Base-by-base conservation (phyloP, 1,140 invertebrate genomes). In the Frieseomelitta varia region DNA sequence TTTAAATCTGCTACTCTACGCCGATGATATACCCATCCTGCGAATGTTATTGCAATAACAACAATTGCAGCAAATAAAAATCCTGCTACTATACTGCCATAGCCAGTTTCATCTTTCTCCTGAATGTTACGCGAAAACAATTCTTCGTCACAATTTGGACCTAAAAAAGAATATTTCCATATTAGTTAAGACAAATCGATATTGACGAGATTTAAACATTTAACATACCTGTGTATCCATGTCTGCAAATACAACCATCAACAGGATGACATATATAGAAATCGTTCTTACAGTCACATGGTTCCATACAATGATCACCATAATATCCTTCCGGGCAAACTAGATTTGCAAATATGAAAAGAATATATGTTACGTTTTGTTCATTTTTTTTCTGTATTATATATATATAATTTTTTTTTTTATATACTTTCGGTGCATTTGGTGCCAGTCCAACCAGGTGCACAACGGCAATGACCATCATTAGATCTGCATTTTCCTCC, bases 261-360 rank as follows among this genome's bases (percentile, higher is more conserved):
- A 96, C 96, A 17, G 97, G 96, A 93, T 98, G 97, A 91, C 98
- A 99, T 76, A 97, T 96, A 94, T 97, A 98, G 68, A 91, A 93
- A 17, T 97, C 96, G 76, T 96, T 97, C 79, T 95, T 95, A 92
- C 98, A 98, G 82, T 97, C 96, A 91, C 97, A 98, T 1, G 96
- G 94, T 77, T 96, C 94, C 96, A 98, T 97, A 91, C 98, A 99
- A 91, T 98, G 97, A 84, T 98, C 97, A 30, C 98, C 98, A 93
- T 96, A 98, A 93, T 97, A 98, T 73, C 98, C 98, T 92, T 98
- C 97, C 0, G 98, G 98, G 90, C 98, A 99, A 85, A 98, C 97
- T 98, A 34, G 97, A 19, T 71, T 61, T 17, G 2, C 12, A 79
- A 74, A 74, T 34, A 53, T 55, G 34, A 79, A 55, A 39, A 65